These are phyloP conservation scores for Polia nebulosa DNA, from an alignment of 2,888 invertebrate genomes.

Conservation along the genomic window DNA sequence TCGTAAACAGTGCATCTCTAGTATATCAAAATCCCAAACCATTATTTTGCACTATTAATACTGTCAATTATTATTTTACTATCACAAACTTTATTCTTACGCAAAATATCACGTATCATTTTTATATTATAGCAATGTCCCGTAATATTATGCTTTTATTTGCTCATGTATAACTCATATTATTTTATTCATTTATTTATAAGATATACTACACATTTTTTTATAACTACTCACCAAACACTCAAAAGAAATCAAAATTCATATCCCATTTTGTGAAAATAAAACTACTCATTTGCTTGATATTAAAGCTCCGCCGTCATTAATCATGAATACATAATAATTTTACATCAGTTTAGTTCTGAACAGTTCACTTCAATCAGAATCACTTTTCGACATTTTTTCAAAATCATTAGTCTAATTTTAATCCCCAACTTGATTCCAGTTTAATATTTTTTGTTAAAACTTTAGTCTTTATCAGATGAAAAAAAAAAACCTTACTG, in stretches of 20 bases:
- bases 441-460: not conserved
- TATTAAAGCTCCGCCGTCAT: not conserved
- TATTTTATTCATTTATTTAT: constrained; percentile 56
- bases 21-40: constrained; percentile 11
- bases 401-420: constrained; percentile 6
- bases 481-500: not conserved
- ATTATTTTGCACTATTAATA: constrained; percentile 41
- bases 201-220: constrained; percentile 35
- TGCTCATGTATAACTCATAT: constrained; percentile 54
- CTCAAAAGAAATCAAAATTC: not conserved
- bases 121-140: not conserved
- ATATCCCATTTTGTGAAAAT: not conserved
- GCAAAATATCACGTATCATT: not conserved
- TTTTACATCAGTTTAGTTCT: not conserved
- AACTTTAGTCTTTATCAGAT: not conserved
- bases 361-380: not conserved
- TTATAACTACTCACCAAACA: not conserved
- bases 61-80: constrained; percentile 6
- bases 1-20: constrained; percentile 52
- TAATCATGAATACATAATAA: not conserved
- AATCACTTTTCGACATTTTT: constrained; percentile 1
- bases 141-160: constrained; percentile 40
- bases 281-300: not conserved
- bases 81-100: not conserved
- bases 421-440: not conserved